Evolutionary conservation across 2,113 vertebrate genomes (phyloP).

Genomic region (Syngnathoides biaculeatus): DNA sequence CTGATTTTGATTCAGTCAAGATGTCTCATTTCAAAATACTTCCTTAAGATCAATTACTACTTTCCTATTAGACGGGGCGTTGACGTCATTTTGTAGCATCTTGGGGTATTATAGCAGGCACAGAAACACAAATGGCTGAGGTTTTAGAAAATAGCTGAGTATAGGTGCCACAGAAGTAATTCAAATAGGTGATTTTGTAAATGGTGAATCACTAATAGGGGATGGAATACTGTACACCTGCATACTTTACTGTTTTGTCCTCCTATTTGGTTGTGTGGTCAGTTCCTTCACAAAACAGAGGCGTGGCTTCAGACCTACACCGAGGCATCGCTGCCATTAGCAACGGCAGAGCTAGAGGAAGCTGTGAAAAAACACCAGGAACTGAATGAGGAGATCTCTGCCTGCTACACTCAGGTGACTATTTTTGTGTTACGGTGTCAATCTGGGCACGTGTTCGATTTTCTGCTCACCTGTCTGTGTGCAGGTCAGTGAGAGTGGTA

Average conservation of each 20-base stretch:
- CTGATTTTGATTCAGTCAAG: too few relatives aligned
- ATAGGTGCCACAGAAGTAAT: background rate
- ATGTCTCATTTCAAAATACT: too few relatives aligned
- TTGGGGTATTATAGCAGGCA: background rate
- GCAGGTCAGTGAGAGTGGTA: slow-evolving; percentile 75
- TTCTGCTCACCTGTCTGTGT: background rate
- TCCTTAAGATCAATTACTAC: too few relatives aligned
- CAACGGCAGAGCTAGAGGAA: slow-evolving; percentile 86
- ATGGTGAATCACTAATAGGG: background rate
- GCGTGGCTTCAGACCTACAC: slow-evolving; percentile 91
- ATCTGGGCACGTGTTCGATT: background rate
- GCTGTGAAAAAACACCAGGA: slow-evolving; percentile 91
- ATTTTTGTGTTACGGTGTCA: background rate
- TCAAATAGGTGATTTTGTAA: background rate
- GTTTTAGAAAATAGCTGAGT: background rate
- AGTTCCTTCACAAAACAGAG: slow-evolving; percentile 90
- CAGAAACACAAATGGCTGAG: background rate
- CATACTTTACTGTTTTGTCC: background rate
- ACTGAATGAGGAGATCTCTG: slow-evolving; percentile 91
- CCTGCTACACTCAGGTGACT: slow-evolving; percentile 90
- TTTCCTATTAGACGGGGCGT: too few relatives aligned
- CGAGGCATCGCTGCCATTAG: slow-evolving; percentile 85
- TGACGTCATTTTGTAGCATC: background rate
- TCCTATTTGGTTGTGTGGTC: slow-evolving; percentile 19
- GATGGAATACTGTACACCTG: background rate